A percentile compares a stretch with the other conserved stretches of the same genome.
Evolutionary conservation across 2,797 vertebrate genomes (phyloP).

Genomic region (Siniperca undulata): DNA sequence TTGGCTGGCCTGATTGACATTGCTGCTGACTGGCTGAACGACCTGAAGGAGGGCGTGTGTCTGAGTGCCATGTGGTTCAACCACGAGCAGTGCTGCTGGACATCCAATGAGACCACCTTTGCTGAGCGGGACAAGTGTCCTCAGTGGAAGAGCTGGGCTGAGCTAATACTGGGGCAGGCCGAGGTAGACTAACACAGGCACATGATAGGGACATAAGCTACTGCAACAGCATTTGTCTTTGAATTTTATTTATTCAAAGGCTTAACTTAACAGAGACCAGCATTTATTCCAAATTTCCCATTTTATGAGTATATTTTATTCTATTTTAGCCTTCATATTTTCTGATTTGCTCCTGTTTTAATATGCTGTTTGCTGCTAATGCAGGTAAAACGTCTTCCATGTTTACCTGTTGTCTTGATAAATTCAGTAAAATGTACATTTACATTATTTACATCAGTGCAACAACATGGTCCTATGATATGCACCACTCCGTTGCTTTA

Average conservation of each 20-base stretch:
- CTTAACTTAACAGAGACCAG: neutral
- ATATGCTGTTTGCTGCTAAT: neutral
- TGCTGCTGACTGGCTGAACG: slow-evolving; percentile 98
- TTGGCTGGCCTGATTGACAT: slow-evolving; percentile 98
- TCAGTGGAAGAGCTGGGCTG: slow-evolving; percentile 98
- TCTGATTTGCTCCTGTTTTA: neutral
- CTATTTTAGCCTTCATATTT: neutral
- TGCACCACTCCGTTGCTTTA: neutral
- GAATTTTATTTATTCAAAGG: neutral
- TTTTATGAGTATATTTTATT: neutral
- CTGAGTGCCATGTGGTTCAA: slow-evolving; percentile 98
- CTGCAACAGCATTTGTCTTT: neutral
- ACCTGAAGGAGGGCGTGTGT: slow-evolving; percentile 98
- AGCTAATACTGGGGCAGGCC: slow-evolving; percentile 97
- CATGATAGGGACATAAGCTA: neutral
- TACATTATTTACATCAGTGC: neutral
- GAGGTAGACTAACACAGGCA: slow-evolving; percentile 86
- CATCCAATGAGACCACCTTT: slow-evolving; percentile 96
- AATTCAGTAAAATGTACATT: neutral
- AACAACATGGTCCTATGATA: neutral
- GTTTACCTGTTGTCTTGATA: neutral
- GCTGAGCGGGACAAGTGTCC: slow-evolving; percentile 98
- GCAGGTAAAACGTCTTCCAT: too few relatives aligned
- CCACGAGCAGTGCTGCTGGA: slow-evolving; percentile 99
- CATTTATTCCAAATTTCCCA: too few relatives aligned